Evolutionary conservation across 2,888 invertebrate species (phyloP), one percentile per base, ranked within the genome.

Genomic region (Drosophila mulleri): DNA sequence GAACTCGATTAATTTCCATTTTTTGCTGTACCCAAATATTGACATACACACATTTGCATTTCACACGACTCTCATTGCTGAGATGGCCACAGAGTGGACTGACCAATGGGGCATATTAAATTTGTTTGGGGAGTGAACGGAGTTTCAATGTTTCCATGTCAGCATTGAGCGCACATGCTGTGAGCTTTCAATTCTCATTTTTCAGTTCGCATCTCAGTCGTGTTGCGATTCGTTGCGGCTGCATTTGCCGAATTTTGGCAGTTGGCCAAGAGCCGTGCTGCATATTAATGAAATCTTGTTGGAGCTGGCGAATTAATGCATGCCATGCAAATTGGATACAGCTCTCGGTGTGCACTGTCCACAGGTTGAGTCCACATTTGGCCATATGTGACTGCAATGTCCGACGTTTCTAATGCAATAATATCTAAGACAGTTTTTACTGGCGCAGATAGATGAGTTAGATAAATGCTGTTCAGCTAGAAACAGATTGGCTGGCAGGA

Each of bases 231-330:
- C 20, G 26, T 41, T 44, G 35, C 6, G 29, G 16, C n/a, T 62
- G 61, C 45, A 65, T 62, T 48, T 73, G 41, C 11, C 37, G 11
- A 44, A 32, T 54, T 54, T 61, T 79, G 63, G 80, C 61, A 56
- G 54, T 12, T 47, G 61, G 58, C 75, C 70, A 65, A 64, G 26
- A 29, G 35, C 39, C 62, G 54, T 37, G 37, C 64, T 79, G 77
- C 70, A 77, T 75, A 75, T 79, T 77, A 70, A 77, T 79, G 75
- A 53, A 70, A 48, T 52, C 64, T 20, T 59, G 58, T 54, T 64
- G 53, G 37, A 50, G 47, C 60, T 37, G 41, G 47, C 23, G 26
- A 56, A 63, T 63, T 53, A 57, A 54, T 71, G 63, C 53, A 53
- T 16, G 57, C 26, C 57, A 56, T 63, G 53, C 63, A 59, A 63